Evolutionary conservation across 1,140 invertebrate species (phyloP), one percentile per base, ranked within the genome.

Genomic region (Bicyclus anynana): DNA sequence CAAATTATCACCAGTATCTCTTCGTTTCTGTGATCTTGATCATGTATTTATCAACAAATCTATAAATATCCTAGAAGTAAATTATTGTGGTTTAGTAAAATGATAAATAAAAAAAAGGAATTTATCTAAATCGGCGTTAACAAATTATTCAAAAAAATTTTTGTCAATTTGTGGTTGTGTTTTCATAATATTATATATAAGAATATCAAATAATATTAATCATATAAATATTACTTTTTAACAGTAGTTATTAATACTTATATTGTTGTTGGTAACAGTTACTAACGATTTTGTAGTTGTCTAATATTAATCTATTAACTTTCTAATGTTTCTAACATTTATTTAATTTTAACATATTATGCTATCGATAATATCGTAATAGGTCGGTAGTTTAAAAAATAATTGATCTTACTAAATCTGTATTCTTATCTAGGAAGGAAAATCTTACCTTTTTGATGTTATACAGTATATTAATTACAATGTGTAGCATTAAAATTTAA

Each of bases 81-180:
- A 23, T 23, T 23, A 7, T 23, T 23, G 7, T 4, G 7, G n/a
- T n/a, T n/a, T n/a, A 23, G 23, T 23, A 23, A 2, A 4, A 23
- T 23, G 23, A 23, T 23, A 23, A 7, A 23, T 23, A 4, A 23
- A 23, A 23, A 23, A 23, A 23, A 23, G n/a, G n/a, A n/a, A n/a
- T n/a, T n/a, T n/a, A 23, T 23, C 23, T 23, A 23, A n/a, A 23
- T 23, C 23, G 40, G 2, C 20, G 2, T 44, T 12, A 16, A 2
- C 5, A 17, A 16, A 10, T 44, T 38, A 2, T 21, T 16, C 40
- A 9, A 44, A 57, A 38, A 59, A 29, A 12, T 9, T 13, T 27
- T 23, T 59, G 65, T 67, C 58, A 63, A 66, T 65, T 66, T 53
- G 49, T 20, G 64, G 59, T 67, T 67, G 60, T 67, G 59, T 60